phyloP scores from a whole-genome alignment of 2,113 vertebrate genomes.

The Burhinus bistriatus region DNA sequence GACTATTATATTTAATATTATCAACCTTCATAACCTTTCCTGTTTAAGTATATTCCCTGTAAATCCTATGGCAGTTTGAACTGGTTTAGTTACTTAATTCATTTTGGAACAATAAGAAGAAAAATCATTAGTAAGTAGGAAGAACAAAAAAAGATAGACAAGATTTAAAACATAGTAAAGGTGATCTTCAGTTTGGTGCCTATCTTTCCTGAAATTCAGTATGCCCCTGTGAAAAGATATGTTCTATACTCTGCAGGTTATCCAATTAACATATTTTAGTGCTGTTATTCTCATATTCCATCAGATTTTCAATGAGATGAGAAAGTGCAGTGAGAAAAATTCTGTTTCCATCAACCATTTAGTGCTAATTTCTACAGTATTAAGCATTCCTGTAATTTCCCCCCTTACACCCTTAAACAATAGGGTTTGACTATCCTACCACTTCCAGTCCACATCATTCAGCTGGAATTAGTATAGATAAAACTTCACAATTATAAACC shows the following conservation, averaged over 20 bases:
- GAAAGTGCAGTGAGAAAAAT: background rate
- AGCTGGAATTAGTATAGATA: background rate
- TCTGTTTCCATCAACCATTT: background rate
- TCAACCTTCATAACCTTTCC: background rate
- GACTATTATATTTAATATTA: background rate
- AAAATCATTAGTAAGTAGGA: background rate
- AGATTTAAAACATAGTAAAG: background rate
- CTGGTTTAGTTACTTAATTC: background rate
- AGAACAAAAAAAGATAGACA: background rate
- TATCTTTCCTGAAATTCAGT: background rate
- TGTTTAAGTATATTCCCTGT: background rate
- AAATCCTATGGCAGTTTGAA: background rate
- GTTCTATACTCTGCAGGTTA: background rate
- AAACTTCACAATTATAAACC: background rate
- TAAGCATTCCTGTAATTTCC: background rate
- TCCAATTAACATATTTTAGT: background rate
- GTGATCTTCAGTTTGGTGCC: background rate
- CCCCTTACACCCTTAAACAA: background rate
- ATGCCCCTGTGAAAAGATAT: background rate
- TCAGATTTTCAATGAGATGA: background rate
- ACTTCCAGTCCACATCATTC: background rate
- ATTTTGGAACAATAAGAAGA: background rate
- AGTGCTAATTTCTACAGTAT: background rate
- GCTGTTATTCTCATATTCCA: background rate
- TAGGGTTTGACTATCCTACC: background rate